These are phyloP conservation scores for Limnephilus rhombicus DNA, from an alignment of 2,888 invertebrate species.

Conservation along the genomic window DNA sequence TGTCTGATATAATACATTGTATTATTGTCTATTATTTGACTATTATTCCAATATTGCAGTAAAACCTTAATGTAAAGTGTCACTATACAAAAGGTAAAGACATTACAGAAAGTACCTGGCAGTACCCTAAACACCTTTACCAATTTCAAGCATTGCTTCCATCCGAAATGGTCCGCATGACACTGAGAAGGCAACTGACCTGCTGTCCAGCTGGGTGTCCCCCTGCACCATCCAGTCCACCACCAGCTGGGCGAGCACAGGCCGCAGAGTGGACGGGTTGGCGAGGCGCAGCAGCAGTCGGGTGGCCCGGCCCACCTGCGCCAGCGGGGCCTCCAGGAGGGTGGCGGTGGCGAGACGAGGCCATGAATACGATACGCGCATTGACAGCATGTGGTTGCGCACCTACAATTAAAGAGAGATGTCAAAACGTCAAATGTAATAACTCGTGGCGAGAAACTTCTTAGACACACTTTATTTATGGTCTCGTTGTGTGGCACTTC, in stretches of 20 bases:
- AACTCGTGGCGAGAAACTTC: too few species aligned
- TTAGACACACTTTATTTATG: too few species aligned
- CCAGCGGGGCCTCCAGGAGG: constrained; percentile 81
- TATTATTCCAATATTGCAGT: too few species aligned
- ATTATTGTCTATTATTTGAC: too few species aligned
- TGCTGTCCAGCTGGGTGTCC: background rate
- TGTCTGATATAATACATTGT: too few species aligned
- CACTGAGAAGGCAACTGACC: background rate
- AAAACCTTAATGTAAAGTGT: too few species aligned
- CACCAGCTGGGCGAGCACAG: constrained; percentile 86
- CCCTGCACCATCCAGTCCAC: constrained; percentile 76
- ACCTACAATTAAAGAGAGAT: constrained; percentile 57
- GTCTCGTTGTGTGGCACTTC: too few species aligned
- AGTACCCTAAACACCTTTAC: background rate
- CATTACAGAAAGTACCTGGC: too few species aligned
- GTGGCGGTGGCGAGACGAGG: constrained; percentile 75
- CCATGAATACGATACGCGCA: constrained; percentile 84
- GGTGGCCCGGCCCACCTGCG: constrained; percentile 84
- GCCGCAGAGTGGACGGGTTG: constrained; percentile 84
- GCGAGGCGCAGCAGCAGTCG: constrained; percentile 82
- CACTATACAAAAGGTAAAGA: too few species aligned
- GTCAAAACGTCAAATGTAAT: background rate
- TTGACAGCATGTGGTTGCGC: constrained; percentile 81
- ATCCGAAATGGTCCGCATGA: background rate
- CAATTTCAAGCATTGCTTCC: background rate